Base-by-base conservation (phyloP, 2,797 vertebrate species). In the Poeciliopsis presidionis region DNA sequence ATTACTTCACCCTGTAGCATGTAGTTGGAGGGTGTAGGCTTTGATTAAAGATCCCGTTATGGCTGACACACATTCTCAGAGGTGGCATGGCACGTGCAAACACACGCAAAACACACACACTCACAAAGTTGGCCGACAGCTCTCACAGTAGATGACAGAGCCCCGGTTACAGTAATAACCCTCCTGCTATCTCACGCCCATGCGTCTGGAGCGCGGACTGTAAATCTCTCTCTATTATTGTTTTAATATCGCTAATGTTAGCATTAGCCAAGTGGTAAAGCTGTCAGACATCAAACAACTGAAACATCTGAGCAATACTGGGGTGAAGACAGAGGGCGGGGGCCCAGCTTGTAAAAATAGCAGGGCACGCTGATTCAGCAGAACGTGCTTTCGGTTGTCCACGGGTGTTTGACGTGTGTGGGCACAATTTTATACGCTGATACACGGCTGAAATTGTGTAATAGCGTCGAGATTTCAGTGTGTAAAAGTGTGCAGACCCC, bases 271-370 rank as follows among this genome's bases (percentile, higher is more conserved):
- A 88, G 89, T 78, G 74, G 83, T 90, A 85, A 84, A 90, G 90
- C 79, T 2, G 55, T 88, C 85, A 87, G 76, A 89, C 88, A 87
- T 93, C 88, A 91, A 92, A 89, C 74, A 78, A 30, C 74, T 13
- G 77, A 85, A 89, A 86, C 77, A 79, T 87, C 46, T 83, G 87
- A 84, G 87, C 88, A 86, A 82, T 73, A 91, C 77, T 61, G 82
- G 86, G 86, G 76, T 78, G 77, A 89, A 91, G 87, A 91, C 87
- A 88, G 82, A 91, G 83, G 81, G 81, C 55, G 80, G 87, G 84
- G 84, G 85, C 82, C 78, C 59, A 71, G 89, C 88, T 81, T 92
- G 86, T 92, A 91, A 94, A 96, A 95, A 95, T 86, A 94, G 86
- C 77, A 69, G 75, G 75, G 46, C 11, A 0, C 61, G 89, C 93